A percentile compares a stretch with the other conserved stretches of the same genome.
These are phyloP conservation scores for Drosophila rubida DNA, from an alignment of 2,888 invertebrate species.

Conservation along the genomic window DNA sequence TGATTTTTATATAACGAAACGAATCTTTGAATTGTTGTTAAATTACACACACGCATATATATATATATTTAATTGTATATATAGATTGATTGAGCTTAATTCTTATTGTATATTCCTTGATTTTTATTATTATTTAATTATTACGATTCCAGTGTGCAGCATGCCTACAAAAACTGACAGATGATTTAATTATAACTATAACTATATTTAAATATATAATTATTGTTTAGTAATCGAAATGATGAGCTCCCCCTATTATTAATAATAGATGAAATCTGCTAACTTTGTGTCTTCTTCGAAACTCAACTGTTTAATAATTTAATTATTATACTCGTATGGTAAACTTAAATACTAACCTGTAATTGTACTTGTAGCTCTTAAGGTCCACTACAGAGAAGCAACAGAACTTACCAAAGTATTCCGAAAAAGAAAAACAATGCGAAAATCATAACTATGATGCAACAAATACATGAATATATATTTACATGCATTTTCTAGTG, in stretches of 20 bases:
- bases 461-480: constrained; percentile 70
- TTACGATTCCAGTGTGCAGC: constrained; percentile 42
- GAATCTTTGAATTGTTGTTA: constrained; percentile 51
- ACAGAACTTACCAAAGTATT: constrained; percentile 77
- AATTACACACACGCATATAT: constrained; percentile 33
- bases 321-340: constrained; percentile 45
- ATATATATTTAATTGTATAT: constrained; percentile 36
- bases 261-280: constrained; percentile 69
- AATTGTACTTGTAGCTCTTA: constrained; percentile 40
- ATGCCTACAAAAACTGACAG: constrained; percentile 22
- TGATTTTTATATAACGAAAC: constrained; percentile 35
- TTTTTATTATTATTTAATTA: constrained; percentile 31
- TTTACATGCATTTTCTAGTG: constrained; percentile 81
- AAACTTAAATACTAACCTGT: constrained; percentile 27
- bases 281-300: constrained; percentile 69
- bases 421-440: constrained; percentile 24
- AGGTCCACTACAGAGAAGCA: constrained; percentile 47
- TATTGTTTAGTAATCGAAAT: constrained; percentile 41
- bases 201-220: constrained; percentile 26
- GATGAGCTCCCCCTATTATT: constrained; percentile 48
- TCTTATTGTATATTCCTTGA: constrained; percentile 41
- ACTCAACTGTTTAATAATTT: constrained; percentile 47
- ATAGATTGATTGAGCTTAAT: constrained; percentile 28
- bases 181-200: constrained; percentile 3
- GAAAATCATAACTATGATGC: constrained; percentile 40